phyloP scores from a whole-genome alignment of 2,888 invertebrate genomes.

The Myopa testacea region DNA sequence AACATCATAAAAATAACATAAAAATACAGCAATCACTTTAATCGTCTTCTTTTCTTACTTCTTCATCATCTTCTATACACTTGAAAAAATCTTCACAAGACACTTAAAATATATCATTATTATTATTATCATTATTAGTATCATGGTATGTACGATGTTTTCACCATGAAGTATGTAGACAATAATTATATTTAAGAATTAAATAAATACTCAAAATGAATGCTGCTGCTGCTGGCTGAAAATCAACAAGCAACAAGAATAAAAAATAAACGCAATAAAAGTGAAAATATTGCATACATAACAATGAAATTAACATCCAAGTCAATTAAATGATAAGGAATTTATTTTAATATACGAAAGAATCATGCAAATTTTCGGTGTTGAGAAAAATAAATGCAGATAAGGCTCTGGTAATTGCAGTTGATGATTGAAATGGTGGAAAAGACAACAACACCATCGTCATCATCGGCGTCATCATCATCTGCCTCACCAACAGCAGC shows the following conservation, averaged over 20 bases:
- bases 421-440: not conserved
- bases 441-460: not conserved
- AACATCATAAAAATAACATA: too few relatives aligned
- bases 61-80: too few relatives aligned
- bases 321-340: conserved; percentile 10
- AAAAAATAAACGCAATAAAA: not conserved
- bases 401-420: not conserved
- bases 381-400: not conserved
- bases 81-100: too few relatives aligned
- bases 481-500: not conserved
- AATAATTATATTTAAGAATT: too few relatives aligned
- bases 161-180: not conserved
- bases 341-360: conserved; percentile 6
- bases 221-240: not conserved
- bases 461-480: not conserved
- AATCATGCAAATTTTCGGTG: not conserved
- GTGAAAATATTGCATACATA: not conserved
- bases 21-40: too few relatives aligned
- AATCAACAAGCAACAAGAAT: not conserved
- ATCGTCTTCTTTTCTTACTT: too few relatives aligned
- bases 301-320: not conserved
- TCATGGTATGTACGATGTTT: not conserved
- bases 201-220: not conserved
- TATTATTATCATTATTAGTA: too few relatives aligned
- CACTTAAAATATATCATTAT: too few relatives aligned